Evolutionary conservation across 2,888 invertebrate genomes (phyloP).

Genomic region (Pterostichus niger): DNA sequence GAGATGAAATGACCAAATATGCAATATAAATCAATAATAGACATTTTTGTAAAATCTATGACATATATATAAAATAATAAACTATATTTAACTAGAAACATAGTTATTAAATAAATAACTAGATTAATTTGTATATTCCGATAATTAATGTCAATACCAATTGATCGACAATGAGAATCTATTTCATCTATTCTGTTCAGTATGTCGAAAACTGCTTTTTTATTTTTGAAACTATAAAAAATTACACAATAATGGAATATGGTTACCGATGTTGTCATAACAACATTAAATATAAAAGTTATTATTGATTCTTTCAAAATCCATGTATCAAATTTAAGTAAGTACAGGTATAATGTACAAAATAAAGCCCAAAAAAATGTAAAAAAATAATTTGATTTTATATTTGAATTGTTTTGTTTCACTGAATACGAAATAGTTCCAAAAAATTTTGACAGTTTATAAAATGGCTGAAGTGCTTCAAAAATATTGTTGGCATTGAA

Average conservation of each 20-base stretch:
- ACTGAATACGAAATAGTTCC: constrained; percentile 1
- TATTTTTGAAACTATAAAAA: no score
- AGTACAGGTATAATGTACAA: neutral
- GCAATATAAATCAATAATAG: neutral
- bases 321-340: no score
- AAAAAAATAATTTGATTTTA: constrained; percentile 3
- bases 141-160: no score
- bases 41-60: neutral
- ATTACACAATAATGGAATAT: no score
- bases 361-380: neutral
- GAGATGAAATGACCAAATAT: neutral
- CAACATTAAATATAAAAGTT: neutral
- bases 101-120: neutral
- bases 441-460: constrained; percentile 24
- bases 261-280: neutral
- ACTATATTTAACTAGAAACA: neutral
- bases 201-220: no score
- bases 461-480: constrained; percentile 8
- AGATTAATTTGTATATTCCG: neutral
- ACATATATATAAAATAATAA: neutral
- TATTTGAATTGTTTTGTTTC: neutral
- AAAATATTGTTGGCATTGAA: constrained; percentile 5
- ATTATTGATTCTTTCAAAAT: no score
- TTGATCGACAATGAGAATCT: no score
- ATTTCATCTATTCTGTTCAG: no score